phyloP scores from a whole-genome alignment of 1,140 invertebrate genomes.

The Bursaphelenchus mucronatus region DNA sequence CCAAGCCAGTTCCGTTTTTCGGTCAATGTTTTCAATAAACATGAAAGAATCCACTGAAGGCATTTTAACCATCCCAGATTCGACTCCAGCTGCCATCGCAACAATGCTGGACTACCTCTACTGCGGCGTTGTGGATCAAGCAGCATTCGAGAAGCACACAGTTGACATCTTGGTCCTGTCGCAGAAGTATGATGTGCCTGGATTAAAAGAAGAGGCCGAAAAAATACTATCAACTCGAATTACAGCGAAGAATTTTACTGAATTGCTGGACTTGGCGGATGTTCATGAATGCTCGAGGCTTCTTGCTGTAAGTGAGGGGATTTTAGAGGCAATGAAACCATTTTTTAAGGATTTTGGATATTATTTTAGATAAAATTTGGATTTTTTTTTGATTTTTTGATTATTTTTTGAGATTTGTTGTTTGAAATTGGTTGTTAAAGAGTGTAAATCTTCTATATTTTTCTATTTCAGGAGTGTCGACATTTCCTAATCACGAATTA shows the following conservation, averaged over 20 bases:
- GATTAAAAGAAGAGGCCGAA: slow-evolving; percentile 55
- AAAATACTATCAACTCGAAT: slow-evolving; percentile 39
- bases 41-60: slow-evolving; percentile 18
- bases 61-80: background rate
- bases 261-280: slow-evolving; percentile 49
- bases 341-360: background rate
- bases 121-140: slow-evolving; percentile 37
- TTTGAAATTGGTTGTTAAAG: too few species aligned
- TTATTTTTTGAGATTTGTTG: too few species aligned
- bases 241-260: slow-evolving; percentile 45
- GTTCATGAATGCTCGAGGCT: slow-evolving; percentile 45
- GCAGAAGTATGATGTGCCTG: slow-evolving; percentile 54
- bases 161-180: slow-evolving; percentile 51
- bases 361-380: too few species aligned
- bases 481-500: slow-evolving; percentile 5
- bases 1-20: slow-evolving; percentile 54
- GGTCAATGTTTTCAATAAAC: slow-evolving; percentile 47
- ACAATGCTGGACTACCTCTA: slow-evolving; percentile 56
- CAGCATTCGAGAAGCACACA: slow-evolving; percentile 32
- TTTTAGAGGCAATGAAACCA: background rate
- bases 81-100: slow-evolving; percentile 18
- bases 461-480: slow-evolving; percentile 15
- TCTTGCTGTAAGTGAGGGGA: slow-evolving; percentile 28
- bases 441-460: too few species aligned
- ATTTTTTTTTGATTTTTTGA: too few species aligned